Conservation (phyloP, 2,113 vertebrate genomes). For the Saguinus imperator region DNA sequence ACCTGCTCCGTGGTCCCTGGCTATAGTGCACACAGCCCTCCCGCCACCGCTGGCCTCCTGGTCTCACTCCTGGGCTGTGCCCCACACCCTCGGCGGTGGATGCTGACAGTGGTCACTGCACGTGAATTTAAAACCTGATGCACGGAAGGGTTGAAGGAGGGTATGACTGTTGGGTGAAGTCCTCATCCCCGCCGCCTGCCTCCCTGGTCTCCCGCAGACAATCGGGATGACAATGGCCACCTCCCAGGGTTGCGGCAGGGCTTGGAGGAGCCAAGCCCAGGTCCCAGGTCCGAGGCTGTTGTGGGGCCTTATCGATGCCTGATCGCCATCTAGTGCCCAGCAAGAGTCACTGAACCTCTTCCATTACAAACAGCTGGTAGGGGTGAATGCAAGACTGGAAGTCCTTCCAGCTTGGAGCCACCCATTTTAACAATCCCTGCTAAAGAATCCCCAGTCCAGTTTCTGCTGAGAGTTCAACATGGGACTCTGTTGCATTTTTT, state of each 20-base stretch:
- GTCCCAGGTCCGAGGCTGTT: background rate
- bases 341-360: background rate
- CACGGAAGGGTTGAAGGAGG: rapidly evolving
- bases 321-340: constrained; percentile 50
- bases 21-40: background rate
- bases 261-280: background rate
- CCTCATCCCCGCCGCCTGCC: rapidly evolving
- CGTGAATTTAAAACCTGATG: background rate
- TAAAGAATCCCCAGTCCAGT: background rate
- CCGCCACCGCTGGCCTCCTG: background rate
- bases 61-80: background rate
- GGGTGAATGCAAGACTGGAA: rapidly evolving
- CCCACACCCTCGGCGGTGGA: background rate
- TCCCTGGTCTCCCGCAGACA: background rate
- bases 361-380: rapidly evolving
- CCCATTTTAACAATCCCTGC: background rate
- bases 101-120: rapidly evolving
- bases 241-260: no score
- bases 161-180: background rate
- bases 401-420: rapidly evolving
- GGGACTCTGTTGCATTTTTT: rapidly evolving
- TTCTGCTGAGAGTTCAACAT: background rate
- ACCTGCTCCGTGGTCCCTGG: rapidly evolving
- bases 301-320: background rate
- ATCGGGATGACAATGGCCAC: background rate